These are phyloP conservation scores for Anabacerthia variegaticeps DNA, from an alignment of 2,797 vertebrate species.

Conservation along the genomic window DNA sequence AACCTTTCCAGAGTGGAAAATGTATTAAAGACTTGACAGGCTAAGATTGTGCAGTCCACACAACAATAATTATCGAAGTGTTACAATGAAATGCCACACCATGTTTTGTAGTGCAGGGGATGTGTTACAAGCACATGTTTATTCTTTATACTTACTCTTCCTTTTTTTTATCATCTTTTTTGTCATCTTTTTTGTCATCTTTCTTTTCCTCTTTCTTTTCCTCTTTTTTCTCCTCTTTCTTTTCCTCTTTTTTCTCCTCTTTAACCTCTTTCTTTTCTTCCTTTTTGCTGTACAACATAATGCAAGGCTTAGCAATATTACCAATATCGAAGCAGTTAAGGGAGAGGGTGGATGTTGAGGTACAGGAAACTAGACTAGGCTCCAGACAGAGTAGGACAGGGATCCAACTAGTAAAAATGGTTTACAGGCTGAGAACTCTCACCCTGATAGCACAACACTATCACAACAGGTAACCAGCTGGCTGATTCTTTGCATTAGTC, in stretches of 20 bases:
- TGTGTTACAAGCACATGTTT: not conserved
- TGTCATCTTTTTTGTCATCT: conserved; percentile 66
- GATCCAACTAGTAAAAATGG: not conserved
- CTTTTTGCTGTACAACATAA: conserved; percentile 74
- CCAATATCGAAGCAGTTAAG: not conserved
- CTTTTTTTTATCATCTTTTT: conserved; percentile 83
- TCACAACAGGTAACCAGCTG: not conserved
- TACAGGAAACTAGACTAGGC: not conserved
- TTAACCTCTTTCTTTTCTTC: conserved; percentile 82
- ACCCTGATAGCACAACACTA: not conserved
- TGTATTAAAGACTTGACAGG: not conserved
- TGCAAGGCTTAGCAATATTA: conserved; percentile 33
- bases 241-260: conserved; percentile 73
- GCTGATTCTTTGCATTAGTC: conserved; percentile 34
- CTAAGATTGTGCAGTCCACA: not conserved
- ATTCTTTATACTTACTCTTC: conserved; percentile 84
- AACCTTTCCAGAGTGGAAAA: not conserved
- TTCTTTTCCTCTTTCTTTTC: conserved; percentile 17
- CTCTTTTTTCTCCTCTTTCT: conserved; percentile 62
- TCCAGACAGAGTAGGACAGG: not conserved
- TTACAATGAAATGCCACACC: not conserved
- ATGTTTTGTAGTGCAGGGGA: not conserved
- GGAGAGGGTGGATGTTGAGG: not conserved
- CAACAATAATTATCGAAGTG: not conserved
- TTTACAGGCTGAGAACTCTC: not conserved